These are phyloP conservation scores for Leptonema lineaticorne DNA, from an alignment of 1,140 invertebrate genomes.

Conservation along the genomic window DNA sequence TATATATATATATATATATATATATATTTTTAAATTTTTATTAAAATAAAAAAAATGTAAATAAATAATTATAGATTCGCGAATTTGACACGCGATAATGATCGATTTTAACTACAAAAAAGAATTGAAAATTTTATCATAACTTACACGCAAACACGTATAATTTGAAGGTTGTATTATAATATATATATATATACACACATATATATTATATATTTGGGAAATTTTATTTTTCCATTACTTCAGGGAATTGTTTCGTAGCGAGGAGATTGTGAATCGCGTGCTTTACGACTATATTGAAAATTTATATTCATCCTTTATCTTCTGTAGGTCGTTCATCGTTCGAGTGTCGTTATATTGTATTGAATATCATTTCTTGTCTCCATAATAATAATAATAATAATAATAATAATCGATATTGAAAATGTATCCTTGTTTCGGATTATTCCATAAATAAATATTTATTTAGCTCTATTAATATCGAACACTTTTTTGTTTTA, in stretches of 20 bases:
- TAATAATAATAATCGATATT: neutral
- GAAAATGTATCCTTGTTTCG: neutral
- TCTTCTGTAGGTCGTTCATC: neutral
- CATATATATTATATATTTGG: neutral
- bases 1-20: too few species aligned
- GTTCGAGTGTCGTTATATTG: neutral
- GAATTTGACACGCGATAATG: too few species aligned
- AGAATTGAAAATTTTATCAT: too few species aligned
- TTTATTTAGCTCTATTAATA: neutral
- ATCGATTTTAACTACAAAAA: too few species aligned
- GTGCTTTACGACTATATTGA: neutral
- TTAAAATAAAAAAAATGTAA: too few species aligned
- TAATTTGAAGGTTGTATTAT: too few species aligned
- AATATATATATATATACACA: too few species aligned
- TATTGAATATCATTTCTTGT: neutral
- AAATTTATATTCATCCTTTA: neutral
- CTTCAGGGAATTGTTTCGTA: neutral
- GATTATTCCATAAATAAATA: neutral
- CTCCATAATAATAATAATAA: too few species aligned
- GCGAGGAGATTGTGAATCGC: neutral
- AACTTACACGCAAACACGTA: too few species aligned
- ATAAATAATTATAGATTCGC: too few species aligned
- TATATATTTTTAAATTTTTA: too few species aligned
- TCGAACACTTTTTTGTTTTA: too few species aligned
- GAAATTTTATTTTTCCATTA: neutral